A percentile compares a stretch with the other conserved stretches of the same genome.
Evolutionary conservation across 2,888 invertebrate genomes (phyloP).

Genomic region (Temnothorax rugatulus): DNA sequence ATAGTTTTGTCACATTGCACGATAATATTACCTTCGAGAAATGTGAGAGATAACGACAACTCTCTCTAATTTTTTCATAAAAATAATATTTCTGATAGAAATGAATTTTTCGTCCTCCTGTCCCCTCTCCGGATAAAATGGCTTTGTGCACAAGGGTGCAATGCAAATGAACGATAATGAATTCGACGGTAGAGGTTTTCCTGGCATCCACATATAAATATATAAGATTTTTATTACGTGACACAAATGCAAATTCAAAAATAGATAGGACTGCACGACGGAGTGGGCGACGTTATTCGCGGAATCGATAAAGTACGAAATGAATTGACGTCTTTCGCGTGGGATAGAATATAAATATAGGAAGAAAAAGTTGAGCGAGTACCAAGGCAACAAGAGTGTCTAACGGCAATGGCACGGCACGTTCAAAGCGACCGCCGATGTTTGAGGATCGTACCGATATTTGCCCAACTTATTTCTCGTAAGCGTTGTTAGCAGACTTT

Average conservation of each 20-base stretch:
- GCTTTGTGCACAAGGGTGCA: not conserved
- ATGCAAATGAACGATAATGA: not conserved
- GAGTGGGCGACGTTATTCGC: slow-evolving; percentile 35
- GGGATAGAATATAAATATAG: slow-evolving; percentile 74
- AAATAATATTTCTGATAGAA: not conserved
- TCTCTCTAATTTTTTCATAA: not conserved
- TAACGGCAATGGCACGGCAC: slow-evolving; percentile 76
- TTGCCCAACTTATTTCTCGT: slow-evolving; percentile 84
- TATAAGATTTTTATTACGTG: not conserved
- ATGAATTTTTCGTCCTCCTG: not conserved
- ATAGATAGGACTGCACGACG: not conserved
- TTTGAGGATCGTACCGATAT: slow-evolving; percentile 84
- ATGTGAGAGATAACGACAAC: not conserved
- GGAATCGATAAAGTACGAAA: slow-evolving; percentile 57
- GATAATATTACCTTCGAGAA: not conserved
- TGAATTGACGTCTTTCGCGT: slow-evolving; percentile 60
- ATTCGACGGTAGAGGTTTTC: not conserved
- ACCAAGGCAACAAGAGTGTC: slow-evolving; percentile 74
- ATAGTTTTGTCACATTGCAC: not conserved
- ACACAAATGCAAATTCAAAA: slow-evolving; percentile 23
- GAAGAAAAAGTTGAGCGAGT: slow-evolving; percentile 79
- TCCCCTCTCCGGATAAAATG: not conserved
- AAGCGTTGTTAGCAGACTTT: slow-evolving; percentile 83
- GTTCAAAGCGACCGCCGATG: slow-evolving; percentile 83
- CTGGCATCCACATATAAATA: not conserved